Conservation (phyloP, 30 jellyfish, hydroid and myxozoan genomes). For the Mastigias papua region DNA sequence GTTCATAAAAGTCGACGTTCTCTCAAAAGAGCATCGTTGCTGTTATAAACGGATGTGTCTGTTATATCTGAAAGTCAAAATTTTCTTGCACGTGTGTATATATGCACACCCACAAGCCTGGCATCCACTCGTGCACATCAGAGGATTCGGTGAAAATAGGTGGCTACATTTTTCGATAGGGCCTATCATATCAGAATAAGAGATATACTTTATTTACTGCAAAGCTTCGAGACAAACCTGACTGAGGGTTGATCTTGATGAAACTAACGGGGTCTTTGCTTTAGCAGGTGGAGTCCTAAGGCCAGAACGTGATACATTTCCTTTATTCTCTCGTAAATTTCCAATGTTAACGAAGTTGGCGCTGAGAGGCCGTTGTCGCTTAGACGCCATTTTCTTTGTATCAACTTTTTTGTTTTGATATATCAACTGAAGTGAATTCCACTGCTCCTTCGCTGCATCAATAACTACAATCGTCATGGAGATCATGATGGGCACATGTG, state of each 20-base stretch:
- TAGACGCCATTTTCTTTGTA: slow-evolving; percentile 66
- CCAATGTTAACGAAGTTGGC: slow-evolving; percentile 71
- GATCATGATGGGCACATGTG: neutral
- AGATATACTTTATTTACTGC: too few relatives aligned
- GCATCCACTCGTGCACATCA: too few relatives aligned
- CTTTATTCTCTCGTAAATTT: slow-evolving; percentile 43
- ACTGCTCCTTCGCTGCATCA: slow-evolving; percentile 1
- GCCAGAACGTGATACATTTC: slow-evolving; percentile 5
- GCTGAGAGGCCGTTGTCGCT: slow-evolving; percentile 74
- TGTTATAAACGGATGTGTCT: too few relatives aligned
- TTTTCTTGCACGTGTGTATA: too few relatives aligned
- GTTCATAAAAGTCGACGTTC: too few relatives aligned
- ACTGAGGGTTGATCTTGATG: slow-evolving; percentile 67
- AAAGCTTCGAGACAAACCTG: too few relatives aligned
- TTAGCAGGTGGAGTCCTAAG: slow-evolving; percentile 36
- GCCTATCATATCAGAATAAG: too few relatives aligned
- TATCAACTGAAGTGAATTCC: slow-evolving; percentile 10
- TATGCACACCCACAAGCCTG: too few relatives aligned
- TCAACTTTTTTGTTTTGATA: neutral
- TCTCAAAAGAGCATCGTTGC: too few relatives aligned
- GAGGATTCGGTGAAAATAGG: too few relatives aligned
- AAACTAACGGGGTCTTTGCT: slow-evolving; percentile 39
- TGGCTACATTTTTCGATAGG: too few relatives aligned
- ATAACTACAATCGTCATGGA: neutral
- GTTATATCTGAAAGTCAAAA: too few relatives aligned